Evolutionary conservation across 1,140 invertebrate genomes (phyloP).

Genomic region (Limonius californicus): DNA sequence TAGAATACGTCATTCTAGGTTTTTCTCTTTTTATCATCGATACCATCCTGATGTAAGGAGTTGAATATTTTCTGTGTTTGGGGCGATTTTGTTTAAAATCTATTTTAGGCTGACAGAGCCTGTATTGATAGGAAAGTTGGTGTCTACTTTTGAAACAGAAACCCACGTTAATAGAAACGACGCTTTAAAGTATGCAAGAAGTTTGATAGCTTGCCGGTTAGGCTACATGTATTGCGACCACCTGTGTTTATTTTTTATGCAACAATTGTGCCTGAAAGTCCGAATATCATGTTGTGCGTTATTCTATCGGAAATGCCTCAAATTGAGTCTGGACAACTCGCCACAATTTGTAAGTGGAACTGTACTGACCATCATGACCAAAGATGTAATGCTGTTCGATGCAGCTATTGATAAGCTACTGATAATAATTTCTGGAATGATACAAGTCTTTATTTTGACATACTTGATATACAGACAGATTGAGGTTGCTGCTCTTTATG

Average conservation of each 20-base stretch:
- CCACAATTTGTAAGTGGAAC: too few species aligned
- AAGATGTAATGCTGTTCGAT: too few species aligned
- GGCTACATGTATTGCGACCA: constrained; percentile 16
- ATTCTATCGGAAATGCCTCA: neutral
- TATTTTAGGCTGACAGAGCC: neutral
- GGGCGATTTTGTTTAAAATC: too few species aligned
- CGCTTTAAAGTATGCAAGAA: neutral
- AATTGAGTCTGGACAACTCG: neutral
- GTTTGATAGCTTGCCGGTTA: neutral
- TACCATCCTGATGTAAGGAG: neutral
- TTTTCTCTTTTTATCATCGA: neutral
- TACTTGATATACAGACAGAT: too few species aligned
- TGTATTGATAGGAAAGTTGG: neutral
- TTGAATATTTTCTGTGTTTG: too few species aligned
- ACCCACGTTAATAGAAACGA: neutral
- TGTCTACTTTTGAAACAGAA: neutral
- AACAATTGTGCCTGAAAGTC: constrained; percentile 13
- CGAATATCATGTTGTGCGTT: neutral
- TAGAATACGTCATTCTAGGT: neutral
- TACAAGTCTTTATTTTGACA: too few species aligned
- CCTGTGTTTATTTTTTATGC: constrained; percentile 25
- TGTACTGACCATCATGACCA: too few species aligned
- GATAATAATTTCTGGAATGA: too few species aligned
- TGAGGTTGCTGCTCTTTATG: too few species aligned
- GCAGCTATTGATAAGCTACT: too few species aligned